phyloP scores from a whole-genome alignment of 1,140 invertebrate species.

The Leguminivora glycinivorella region DNA sequence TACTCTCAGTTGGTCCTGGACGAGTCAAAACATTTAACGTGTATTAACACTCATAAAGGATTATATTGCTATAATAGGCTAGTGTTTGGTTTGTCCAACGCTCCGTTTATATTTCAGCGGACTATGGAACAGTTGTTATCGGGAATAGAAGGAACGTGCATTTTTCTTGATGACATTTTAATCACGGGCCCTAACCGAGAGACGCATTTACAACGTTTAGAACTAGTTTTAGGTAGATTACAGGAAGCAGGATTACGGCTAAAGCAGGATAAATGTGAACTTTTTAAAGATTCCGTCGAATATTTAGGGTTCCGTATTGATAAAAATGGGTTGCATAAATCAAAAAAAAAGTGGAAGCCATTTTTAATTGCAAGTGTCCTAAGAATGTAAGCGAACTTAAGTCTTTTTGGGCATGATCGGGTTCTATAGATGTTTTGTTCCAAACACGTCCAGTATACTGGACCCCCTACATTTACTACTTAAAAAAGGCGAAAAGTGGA shows the following conservation, averaged over 20 bases:
- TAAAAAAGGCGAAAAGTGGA: neutral
- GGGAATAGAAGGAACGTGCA: neutral
- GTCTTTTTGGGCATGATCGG: neutral
- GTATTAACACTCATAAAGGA: conserved; percentile 25
- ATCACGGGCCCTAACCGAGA: neutral
- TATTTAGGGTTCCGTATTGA: neutral
- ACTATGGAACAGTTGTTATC: neutral
- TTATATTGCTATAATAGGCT: conserved; percentile 4
- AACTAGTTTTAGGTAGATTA: neutral
- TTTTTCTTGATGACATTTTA: neutral
- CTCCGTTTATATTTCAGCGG: neutral
- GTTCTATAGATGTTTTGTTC: neutral
- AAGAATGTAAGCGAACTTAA: neutral
- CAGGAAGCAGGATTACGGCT: neutral
- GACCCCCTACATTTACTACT: neutral
- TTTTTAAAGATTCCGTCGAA: neutral
- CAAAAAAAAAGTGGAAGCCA: neutral
- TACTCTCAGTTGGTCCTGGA: conserved; percentile 48
- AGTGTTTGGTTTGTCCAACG: conserved; percentile 11
- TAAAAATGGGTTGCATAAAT: neutral
- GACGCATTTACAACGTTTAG: neutral
- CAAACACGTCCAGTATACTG: neutral
- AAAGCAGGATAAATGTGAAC: neutral
- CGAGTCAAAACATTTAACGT: conserved; percentile 23
- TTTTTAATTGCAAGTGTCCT: neutral